Conservation (phyloP, 2,113 vertebrate species). For the Ceratotherium simum region DNA sequence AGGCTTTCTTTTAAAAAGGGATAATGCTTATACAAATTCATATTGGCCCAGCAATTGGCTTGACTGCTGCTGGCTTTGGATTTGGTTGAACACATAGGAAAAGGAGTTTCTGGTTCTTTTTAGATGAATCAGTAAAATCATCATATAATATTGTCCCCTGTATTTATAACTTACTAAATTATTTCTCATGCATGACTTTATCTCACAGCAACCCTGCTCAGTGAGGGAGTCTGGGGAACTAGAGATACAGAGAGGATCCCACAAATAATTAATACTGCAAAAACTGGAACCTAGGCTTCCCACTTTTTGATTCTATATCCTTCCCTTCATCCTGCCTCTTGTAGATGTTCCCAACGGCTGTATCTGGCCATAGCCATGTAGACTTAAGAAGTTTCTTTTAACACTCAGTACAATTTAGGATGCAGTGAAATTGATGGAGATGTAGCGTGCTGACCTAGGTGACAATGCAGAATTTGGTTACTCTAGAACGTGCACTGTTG, state of each 20-base stretch:
- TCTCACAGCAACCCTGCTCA: neutral
- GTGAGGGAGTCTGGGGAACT: neutral
- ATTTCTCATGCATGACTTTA: neutral
- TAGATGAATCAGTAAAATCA: neutral
- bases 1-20: neutral
- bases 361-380: neutral
- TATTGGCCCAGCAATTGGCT: neutral
- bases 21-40: neutral
- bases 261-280: neutral
- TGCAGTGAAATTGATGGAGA: neutral
- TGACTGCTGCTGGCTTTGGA: neutral
- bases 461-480: neutral
- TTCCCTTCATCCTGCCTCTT: neutral
- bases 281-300: neutral
- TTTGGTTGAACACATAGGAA: neutral
- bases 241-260: neutral
- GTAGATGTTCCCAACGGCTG: neutral
- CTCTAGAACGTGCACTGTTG: neutral
- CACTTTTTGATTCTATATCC: neutral
- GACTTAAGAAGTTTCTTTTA: neutral
- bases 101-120: neutral
- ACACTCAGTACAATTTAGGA: neutral
- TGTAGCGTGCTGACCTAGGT: neutral
- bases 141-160: neutral
- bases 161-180: neutral